Conservation (phyloP, 2,797 vertebrate genomes). For the Sebastes alutus region DNA sequence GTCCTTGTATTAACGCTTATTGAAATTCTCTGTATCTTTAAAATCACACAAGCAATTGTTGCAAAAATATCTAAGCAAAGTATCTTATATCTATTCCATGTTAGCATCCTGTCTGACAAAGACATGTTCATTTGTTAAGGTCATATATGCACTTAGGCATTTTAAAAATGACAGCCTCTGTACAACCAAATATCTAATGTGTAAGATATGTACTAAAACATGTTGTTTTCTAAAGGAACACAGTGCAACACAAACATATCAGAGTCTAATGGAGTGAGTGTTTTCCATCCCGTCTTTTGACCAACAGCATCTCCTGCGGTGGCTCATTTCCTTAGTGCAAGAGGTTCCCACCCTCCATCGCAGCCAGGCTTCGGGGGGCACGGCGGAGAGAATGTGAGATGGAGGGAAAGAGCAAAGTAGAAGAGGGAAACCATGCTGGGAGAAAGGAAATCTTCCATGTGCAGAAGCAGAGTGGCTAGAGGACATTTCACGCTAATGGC, state of each 20-base stretch:
- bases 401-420: constrained; percentile 76
- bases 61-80: background rate
- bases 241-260: constrained; percentile 54
- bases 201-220: constrained; percentile 10
- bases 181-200: constrained; percentile 16
- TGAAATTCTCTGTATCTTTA: background rate
- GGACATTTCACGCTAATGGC: constrained; percentile 87
- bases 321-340: constrained; percentile 77
- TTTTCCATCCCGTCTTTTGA: constrained; percentile 71
- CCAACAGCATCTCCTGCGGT: constrained; percentile 77
- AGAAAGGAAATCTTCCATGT: constrained; percentile 84
- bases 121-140: constrained; percentile 7
- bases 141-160: constrained; percentile 9
- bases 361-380: constrained; percentile 67
- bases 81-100: background rate
- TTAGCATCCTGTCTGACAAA: background rate
- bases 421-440: constrained; percentile 81
- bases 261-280: constrained; percentile 60
- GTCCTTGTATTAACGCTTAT: background rate
- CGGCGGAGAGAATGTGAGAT: constrained; percentile 65
- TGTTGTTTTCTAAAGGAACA: constrained; percentile 36
- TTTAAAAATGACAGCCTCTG: constrained; percentile 5
- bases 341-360: constrained; percentile 70
- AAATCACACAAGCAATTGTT: background rate
- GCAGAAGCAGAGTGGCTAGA: constrained; percentile 81